These are phyloP conservation scores for Gadus chalcogrammus DNA, from an alignment of 2,113 vertebrate genomes.

Conservation along the genomic window DNA sequence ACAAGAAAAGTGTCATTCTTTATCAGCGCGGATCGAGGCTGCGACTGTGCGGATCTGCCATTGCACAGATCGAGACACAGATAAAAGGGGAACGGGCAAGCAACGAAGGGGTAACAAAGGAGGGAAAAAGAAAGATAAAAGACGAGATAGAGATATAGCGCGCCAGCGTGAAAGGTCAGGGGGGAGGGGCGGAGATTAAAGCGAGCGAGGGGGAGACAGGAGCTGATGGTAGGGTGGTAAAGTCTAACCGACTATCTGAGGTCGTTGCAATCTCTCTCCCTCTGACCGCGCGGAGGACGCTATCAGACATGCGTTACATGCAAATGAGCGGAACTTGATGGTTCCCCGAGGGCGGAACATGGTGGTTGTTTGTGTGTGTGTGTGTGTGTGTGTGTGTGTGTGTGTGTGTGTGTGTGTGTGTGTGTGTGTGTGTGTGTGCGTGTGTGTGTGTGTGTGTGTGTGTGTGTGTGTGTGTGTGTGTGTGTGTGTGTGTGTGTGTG, in stretches of 20 bases:
- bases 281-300: constrained; percentile 60
- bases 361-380: constrained; percentile 3
- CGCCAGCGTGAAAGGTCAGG: constrained; percentile 7
- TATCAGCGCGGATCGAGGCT: constrained; percentile 11
- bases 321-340: constrained; percentile 66
- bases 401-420: background rate
- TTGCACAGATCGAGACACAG: constrained; percentile 57
- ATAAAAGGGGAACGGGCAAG: constrained; percentile 23
- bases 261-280: constrained; percentile 50
- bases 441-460: no score
- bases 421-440: no score
- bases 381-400: background rate
- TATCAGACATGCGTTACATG: constrained; percentile 70
- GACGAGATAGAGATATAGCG: constrained; percentile 35
- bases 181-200: constrained; percentile 11
- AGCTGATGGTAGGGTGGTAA: constrained; percentile 32
- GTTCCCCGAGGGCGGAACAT: constrained; percentile 55
- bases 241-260: constrained; percentile 47
- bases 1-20: constrained; percentile 22
- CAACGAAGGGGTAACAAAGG: constrained; percentile 29
- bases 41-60: constrained; percentile 27
- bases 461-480: no score
- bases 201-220: constrained; percentile 18
- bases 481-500: no score
- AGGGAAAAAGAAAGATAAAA: constrained; percentile 43